phyloP scores from a whole-genome alignment of 2,797 vertebrate genomes.

The Natrix natrix region DNA sequence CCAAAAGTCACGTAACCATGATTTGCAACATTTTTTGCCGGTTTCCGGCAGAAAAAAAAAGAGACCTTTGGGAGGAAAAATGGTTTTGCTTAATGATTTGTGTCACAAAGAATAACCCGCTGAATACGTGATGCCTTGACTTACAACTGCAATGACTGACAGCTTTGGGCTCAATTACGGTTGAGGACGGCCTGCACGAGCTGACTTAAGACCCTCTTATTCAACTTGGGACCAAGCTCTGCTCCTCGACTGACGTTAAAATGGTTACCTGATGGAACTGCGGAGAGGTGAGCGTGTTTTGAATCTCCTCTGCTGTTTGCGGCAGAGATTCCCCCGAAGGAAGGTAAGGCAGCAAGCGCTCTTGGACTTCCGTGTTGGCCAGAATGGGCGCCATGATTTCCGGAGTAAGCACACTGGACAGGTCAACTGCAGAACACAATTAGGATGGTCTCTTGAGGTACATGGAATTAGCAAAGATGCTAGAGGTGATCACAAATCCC shows the following conservation, averaged over 20 bases:
- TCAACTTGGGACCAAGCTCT: too few relatives aligned
- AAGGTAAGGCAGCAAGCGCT: slow-evolving; percentile 91
- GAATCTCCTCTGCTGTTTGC: slow-evolving; percentile 91
- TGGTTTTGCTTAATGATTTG: neutral
- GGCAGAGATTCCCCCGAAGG: slow-evolving; percentile 91
- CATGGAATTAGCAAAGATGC: accelerated
- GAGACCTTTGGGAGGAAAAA: neutral
- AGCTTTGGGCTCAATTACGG: neutral
- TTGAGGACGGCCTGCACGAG: neutral
- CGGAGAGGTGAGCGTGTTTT: slow-evolving; percentile 92
- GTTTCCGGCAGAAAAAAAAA: neutral
- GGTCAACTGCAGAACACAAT: slow-evolving; percentile 78
- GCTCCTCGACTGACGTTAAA: accelerated
- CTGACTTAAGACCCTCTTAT: neutral
- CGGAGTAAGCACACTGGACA: slow-evolving; percentile 90
- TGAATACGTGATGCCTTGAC: neutral
- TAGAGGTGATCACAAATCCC: neutral
- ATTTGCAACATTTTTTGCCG: neutral
- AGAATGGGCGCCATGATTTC: slow-evolving; percentile 99
- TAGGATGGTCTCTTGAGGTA: neutral
- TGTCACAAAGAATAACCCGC: neutral
- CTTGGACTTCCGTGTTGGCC: slow-evolving; percentile 91
- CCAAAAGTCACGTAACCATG: neutral
- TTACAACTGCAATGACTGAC: neutral
- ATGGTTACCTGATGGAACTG: slow-evolving; percentile 93